Percentiles rank a stretch among this genome's conserved stretches.
These are phyloP conservation scores for Disparrhopalites patrizii DNA, from an alignment of 2,888 invertebrate species.

Conservation along the genomic window DNA sequence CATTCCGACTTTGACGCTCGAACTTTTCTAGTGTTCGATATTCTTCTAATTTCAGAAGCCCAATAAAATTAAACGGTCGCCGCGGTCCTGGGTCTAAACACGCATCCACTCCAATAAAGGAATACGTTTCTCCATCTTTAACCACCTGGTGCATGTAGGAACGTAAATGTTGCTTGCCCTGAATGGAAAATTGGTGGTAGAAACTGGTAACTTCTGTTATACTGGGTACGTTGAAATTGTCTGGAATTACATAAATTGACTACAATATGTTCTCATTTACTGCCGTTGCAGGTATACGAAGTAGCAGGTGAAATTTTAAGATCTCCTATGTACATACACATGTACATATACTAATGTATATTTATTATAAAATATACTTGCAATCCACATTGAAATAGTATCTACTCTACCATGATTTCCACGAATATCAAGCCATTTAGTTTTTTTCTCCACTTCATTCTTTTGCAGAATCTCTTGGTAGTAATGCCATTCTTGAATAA, in stretches of 20 bases:
- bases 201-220: constrained; percentile 67
- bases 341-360: too few relatives aligned
- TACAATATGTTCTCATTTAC: too few relatives aligned
- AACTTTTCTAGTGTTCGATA: constrained; percentile 59
- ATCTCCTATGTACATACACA: too few relatives aligned
- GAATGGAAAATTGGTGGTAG: constrained; percentile 72
- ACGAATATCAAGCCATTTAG: constrained; percentile 81
- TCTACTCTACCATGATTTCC: constrained; percentile 86
- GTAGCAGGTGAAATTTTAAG: not conserved
- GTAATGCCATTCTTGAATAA: constrained; percentile 74
- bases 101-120: constrained; percentile 84
- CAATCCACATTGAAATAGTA: too few relatives aligned
- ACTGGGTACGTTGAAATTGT: constrained; percentile 79
- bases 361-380: not conserved
- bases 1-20: constrained; percentile 56
- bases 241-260: too few relatives aligned
- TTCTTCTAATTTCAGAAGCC: constrained; percentile 62
- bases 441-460: constrained; percentile 63
- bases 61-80: constrained; percentile 87
- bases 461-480: constrained; percentile 68
- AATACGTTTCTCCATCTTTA: constrained; percentile 62
- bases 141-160: constrained; percentile 68
- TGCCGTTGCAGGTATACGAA: too few relatives aligned
- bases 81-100: constrained; percentile 80
- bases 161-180: constrained; percentile 64